Conservation (phyloP, 2,113 vertebrate genomes). For the Hypocryptadius cinnamomeus region DNA sequence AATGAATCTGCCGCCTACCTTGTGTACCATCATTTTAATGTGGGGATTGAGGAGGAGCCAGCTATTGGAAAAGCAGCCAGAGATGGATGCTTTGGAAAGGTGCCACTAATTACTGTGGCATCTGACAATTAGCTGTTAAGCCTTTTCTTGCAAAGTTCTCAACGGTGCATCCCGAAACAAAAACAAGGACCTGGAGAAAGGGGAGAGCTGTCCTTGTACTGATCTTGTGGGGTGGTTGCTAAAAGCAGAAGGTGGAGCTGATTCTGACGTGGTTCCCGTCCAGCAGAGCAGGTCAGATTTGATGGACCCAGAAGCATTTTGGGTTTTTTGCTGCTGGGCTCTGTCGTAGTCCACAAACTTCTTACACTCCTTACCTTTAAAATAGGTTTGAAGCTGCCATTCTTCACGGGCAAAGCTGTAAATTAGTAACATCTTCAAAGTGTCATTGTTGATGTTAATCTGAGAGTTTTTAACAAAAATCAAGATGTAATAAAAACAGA, state of each 20-base stretch:
- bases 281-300: not conserved
- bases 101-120: constrained; percentile 33
- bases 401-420: not conserved
- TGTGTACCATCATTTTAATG: constrained; percentile 9
- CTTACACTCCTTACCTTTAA: not conserved
- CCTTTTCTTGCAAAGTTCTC: not conserved
- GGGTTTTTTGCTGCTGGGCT: not conserved
- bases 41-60: constrained; percentile 1
- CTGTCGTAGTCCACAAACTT: rapidly evolving
- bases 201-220: not conserved
- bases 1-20: constrained; percentile 11
- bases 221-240: not conserved
- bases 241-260: not conserved
- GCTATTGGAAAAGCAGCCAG: not conserved
- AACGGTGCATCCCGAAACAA: not conserved
- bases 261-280: not conserved
- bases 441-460: not conserved
- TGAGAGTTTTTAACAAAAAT: not conserved
- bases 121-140: constrained; percentile 34
- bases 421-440: not conserved
- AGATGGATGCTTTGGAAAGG: constrained; percentile 4
- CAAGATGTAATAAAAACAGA: not conserved
- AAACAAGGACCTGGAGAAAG: not conserved
- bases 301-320: not conserved
- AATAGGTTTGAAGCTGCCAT: not conserved